Evolutionary conservation across 2,888 invertebrate species (phyloP).

Genomic region (Crocallis elinguaria): DNA sequence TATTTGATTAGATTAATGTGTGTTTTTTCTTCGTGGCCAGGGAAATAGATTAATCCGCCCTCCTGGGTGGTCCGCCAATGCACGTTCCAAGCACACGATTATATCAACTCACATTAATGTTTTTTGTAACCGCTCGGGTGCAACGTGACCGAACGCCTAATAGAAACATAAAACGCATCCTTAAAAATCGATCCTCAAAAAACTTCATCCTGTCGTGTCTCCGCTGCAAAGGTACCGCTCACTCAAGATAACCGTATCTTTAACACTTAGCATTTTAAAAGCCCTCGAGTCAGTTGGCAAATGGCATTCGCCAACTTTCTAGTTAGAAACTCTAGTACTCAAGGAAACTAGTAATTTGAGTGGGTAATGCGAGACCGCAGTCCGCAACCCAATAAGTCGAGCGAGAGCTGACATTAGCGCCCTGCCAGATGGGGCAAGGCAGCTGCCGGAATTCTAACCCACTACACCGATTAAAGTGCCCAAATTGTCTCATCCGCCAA

Average conservation of each 20-base stretch:
- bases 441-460: constrained; percentile 77
- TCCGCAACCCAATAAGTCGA: constrained; percentile 68
- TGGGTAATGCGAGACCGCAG: constrained; percentile 66
- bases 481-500: constrained; percentile 70
- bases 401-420: constrained; percentile 40
- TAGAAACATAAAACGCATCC: constrained; percentile 49
- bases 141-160: constrained; percentile 56
- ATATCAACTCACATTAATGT: constrained; percentile 60
- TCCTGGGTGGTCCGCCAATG: constrained; percentile 64
- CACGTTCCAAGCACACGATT: constrained; percentile 53
- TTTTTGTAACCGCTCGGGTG: constrained; percentile 55
- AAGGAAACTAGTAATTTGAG: constrained; percentile 62
- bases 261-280: constrained; percentile 35
- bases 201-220: constrained; percentile 31
- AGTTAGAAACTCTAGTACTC: constrained; percentile 60
- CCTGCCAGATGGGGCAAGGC: constrained; percentile 67
- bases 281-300: constrained; percentile 26
- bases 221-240: constrained; percentile 26
- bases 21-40: constrained; percentile 48
- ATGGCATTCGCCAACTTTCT: constrained; percentile 37
- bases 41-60: constrained; percentile 54
- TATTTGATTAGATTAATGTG: constrained; percentile 51
- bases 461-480: constrained; percentile 77
- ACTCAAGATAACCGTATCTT: constrained; percentile 34
- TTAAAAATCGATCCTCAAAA: constrained; percentile 32